A percentile compares a stretch with the other conserved stretches of the same genome.
phyloP scores from a whole-genome alignment of 2,113 vertebrate species.

The Panthera tigris region DNA sequence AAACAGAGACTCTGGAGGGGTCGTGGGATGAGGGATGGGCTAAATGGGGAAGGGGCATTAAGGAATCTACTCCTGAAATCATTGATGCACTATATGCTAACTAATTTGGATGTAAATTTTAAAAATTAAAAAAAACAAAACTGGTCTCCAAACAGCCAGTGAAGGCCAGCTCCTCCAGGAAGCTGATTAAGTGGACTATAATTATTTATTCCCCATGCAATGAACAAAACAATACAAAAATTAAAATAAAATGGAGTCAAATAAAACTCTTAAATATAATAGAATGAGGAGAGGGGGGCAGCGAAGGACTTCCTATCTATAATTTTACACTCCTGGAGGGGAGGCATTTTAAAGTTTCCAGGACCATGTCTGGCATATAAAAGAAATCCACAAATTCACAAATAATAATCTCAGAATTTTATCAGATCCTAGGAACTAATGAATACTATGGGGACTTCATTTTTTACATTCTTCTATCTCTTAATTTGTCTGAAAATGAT shows the following conservation, averaged over 20 bases:
- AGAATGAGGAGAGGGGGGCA: neutral
- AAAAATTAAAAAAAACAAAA: neutral
- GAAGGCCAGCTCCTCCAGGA: neutral
- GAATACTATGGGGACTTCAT: neutral
- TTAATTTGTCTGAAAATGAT: neutral
- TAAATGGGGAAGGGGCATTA: too few species aligned
- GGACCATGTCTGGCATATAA: neutral
- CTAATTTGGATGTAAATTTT: too few species aligned
- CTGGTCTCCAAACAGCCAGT: neutral
- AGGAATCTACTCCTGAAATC: too few species aligned
- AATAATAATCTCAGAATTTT: neutral
- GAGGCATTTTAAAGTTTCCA: neutral
- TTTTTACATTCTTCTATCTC: neutral
- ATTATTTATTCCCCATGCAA: neutral
- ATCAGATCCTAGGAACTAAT: neutral
- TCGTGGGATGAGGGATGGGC: too few species aligned
- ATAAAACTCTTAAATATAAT: neutral
- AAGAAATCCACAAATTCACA: neutral
- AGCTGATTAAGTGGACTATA: neutral
- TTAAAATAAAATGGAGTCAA: neutral
- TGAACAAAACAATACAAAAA: neutral
- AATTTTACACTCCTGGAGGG: neutral
- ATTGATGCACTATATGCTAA: too few species aligned
- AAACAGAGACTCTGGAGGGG: too few species aligned
- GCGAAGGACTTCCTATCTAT: neutral